Evolutionary conservation across 2,797 vertebrate species (phyloP).

Genomic region (Buceros bicornis): DNA sequence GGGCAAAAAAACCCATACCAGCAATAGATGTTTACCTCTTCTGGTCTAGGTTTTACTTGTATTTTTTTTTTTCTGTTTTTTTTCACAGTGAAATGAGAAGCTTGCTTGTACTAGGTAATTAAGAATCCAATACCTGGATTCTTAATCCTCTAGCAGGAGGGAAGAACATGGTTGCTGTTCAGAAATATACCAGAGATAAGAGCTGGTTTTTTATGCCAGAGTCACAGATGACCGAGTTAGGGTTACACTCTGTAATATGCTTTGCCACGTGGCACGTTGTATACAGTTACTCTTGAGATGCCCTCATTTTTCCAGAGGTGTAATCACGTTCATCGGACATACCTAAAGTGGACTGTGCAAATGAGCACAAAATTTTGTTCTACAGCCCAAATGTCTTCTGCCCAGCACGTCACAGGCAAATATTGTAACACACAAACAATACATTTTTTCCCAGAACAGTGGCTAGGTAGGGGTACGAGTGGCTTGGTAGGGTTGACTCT

Average conservation of each 20-base stretch:
- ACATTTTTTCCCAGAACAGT: not conserved
- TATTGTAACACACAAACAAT: not conserved
- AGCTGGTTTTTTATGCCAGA: not conserved
- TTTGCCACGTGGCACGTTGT: not conserved
- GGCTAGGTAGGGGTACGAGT: not conserved
- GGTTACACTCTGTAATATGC: not conserved
- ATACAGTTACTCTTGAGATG: not conserved
- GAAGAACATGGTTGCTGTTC: not conserved
- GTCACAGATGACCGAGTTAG: not conserved
- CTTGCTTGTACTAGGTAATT: not conserved
- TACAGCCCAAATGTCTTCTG: not conserved
- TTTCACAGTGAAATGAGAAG: not conserved
- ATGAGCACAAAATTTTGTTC: not conserved
- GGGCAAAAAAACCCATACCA: rapidly evolving
- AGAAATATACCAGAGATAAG: not conserved
- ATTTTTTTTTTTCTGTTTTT: not conserved
- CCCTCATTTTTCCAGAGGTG: not conserved
- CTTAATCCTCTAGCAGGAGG: not conserved
- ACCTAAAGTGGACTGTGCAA: not conserved
- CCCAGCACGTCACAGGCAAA: not conserved
- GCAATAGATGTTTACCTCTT: not conserved
- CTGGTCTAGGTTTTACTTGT: not conserved
- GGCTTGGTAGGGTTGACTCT: not conserved
- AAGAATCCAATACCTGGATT: not conserved
- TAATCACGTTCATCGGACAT: not conserved